phyloP scores from a whole-genome alignment of 2,797 vertebrate genomes.

The Morelia viridis region DNA sequence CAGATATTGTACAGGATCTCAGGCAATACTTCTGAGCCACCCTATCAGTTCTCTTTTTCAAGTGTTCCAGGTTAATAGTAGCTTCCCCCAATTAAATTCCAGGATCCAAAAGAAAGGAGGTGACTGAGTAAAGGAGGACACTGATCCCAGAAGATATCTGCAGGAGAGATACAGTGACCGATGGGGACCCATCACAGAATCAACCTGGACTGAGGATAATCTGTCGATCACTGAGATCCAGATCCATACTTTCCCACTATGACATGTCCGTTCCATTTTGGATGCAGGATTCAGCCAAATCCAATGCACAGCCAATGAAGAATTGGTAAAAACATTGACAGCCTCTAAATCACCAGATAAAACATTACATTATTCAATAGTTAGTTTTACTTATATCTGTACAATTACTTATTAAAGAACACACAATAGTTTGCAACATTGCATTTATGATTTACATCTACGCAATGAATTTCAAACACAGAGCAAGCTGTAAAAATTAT shows the following conservation, averaged over 20 bases:
- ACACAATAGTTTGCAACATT: background rate
- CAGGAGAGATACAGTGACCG: background rate
- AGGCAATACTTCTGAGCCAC: background rate
- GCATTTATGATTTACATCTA: background rate
- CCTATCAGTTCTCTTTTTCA: background rate
- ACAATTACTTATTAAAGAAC: background rate
- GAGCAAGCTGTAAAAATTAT: background rate
- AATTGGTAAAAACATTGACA: background rate
- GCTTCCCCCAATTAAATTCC: background rate
- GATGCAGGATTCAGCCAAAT: background rate
- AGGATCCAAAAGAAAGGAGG: background rate
- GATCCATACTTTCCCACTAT: background rate
- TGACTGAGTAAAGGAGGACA: background rate
- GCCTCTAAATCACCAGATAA: background rate
- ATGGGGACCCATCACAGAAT: background rate
- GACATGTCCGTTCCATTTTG: background rate
- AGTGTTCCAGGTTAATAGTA: background rate
- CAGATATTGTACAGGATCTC: background rate
- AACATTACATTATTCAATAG: background rate
- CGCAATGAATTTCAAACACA: background rate
- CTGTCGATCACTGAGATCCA: background rate
- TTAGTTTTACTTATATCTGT: background rate
- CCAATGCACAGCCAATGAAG: background rate
- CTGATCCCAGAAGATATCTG: background rate
- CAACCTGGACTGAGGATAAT: background rate